These are phyloP conservation scores for Gallinago media DNA, from an alignment of 2,113 vertebrate genomes.

Conservation along the genomic window DNA sequence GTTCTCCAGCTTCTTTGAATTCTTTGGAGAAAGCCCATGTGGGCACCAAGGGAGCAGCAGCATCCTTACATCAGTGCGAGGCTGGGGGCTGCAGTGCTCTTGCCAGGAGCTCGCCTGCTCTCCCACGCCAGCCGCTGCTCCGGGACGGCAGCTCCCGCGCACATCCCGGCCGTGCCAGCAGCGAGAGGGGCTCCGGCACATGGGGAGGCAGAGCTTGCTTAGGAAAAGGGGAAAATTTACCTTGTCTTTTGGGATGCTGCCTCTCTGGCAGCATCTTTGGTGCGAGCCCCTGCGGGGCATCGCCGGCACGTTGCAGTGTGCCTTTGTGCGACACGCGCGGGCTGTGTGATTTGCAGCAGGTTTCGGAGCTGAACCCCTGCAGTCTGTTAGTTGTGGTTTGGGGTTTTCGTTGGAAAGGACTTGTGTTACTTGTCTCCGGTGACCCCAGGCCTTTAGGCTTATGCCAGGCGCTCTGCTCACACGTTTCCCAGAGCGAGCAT, in stretches of 20 bases:
- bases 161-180: fast-evolving
- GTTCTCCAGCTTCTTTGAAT: neutral
- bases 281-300: neutral
- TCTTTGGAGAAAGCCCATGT: neutral
- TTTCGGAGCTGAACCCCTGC: neutral
- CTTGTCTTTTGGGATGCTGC: fast-evolving
- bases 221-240: fast-evolving
- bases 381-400: fast-evolving
- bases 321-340: fast-evolving
- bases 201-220: neutral
- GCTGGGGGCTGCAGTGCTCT: neutral
- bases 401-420: neutral
- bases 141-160: fast-evolving
- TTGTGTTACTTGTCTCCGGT: fast-evolving
- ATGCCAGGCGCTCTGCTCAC: fast-evolving
- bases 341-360: fast-evolving
- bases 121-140: neutral
- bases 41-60: neutral
- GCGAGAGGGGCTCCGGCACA: fast-evolving
- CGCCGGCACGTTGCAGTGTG: fast-evolving
- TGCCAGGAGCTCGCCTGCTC: neutral
- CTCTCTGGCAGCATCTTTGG: neutral
- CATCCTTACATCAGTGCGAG: fast-evolving
- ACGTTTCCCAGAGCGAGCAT: fast-evolving
- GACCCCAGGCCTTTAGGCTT: fast-evolving